Evolutionary conservation across 2,888 invertebrate genomes (phyloP).

Genomic region (Clostera curtula): DNA sequence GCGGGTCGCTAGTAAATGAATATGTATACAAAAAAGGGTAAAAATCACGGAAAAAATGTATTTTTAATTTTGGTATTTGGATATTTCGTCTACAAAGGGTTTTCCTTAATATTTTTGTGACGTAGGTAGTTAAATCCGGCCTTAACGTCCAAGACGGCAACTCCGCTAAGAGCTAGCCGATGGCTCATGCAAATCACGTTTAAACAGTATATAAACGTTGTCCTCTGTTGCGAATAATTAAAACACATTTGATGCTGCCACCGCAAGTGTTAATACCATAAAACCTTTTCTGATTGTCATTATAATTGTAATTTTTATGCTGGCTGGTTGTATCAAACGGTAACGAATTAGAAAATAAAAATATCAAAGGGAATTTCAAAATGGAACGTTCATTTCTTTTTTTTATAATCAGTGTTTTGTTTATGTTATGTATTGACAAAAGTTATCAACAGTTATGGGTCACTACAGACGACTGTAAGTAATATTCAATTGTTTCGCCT

Average conservation of each 20-base stretch:
- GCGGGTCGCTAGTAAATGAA: too few species aligned
- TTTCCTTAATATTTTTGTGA: too few species aligned
- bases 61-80: too few species aligned
- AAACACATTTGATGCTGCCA: constrained; percentile 16
- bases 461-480: constrained; percentile 59
- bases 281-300: too few species aligned
- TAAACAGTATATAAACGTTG: constrained; percentile 26
- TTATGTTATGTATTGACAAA: constrained; percentile 15
- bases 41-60: too few species aligned
- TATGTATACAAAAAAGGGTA: too few species aligned
- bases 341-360: constrained; percentile 2
- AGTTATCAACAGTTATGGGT: constrained; percentile 25
- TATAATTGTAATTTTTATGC: not conserved
- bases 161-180: not conserved
- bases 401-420: constrained; percentile 14
- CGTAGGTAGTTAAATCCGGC: too few species aligned
- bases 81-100: too few species aligned
- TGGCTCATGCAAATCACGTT: constrained; percentile 15
- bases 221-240: constrained; percentile 22
- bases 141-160: too few species aligned
- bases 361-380: constrained; percentile 8
- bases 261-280: constrained; percentile 11
- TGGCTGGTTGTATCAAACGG: constrained; percentile 1
- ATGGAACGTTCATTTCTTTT: constrained; percentile 11
- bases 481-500: too few species aligned